phyloP scores from a whole-genome alignment of 2,888 invertebrate genomes.

The Buathra laborator region DNA sequence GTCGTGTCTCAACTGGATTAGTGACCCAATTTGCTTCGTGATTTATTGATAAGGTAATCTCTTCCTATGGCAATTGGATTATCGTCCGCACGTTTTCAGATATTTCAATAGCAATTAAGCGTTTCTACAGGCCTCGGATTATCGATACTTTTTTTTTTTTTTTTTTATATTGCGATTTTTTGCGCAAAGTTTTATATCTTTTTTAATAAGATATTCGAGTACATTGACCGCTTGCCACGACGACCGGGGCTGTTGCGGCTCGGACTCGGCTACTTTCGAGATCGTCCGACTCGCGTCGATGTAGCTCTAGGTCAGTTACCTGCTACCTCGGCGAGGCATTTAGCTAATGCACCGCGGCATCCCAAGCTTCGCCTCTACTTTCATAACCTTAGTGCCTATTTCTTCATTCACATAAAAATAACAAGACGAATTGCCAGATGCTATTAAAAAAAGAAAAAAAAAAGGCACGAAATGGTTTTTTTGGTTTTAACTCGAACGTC shows the following conservation, averaged over 20 bases:
- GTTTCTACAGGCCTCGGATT: background rate
- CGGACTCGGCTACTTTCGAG: conserved; percentile 67
- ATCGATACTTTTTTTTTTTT: background rate
- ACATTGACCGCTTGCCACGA: conserved; percentile 72
- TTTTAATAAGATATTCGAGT: conserved; percentile 64
- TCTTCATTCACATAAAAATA: conserved; percentile 8
- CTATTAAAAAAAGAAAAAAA: background rate
- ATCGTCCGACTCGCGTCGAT: conserved; percentile 63
- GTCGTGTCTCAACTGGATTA: conserved; percentile 17
- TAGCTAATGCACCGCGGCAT: conserved; percentile 54
- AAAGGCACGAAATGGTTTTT: background rate
- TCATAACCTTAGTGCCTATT: conserved; percentile 31
- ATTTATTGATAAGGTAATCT: conserved; percentile 56
- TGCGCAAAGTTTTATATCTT: background rate
- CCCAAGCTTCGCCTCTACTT: conserved; percentile 29
- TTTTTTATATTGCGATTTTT: background rate
- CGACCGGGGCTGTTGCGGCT: conserved; percentile 35
- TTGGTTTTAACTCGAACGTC: background rate
- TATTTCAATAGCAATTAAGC: conserved; percentile 17
- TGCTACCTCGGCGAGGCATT: conserved; percentile 63
- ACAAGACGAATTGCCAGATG: background rate
- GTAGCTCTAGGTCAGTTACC: conserved; percentile 77
- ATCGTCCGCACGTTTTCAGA: background rate
- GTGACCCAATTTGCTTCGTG: conserved; percentile 57
- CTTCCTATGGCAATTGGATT: conserved; percentile 2